phyloP scores from a whole-genome alignment of 2,888 invertebrate species.

The Apeira syringaria region DNA sequence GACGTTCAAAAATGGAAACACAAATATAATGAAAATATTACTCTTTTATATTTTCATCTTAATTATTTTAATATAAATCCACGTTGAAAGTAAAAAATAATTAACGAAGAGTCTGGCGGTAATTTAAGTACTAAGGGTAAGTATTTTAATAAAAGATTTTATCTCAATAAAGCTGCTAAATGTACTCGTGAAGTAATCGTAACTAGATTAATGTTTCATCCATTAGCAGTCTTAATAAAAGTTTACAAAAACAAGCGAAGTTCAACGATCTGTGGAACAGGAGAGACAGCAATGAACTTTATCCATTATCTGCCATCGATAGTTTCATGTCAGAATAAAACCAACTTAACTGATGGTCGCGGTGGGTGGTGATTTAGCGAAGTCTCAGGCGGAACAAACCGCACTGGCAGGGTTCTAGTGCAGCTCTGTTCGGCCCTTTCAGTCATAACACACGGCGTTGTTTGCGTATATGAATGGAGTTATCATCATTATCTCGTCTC shows the following conservation, averaged over 20 bases:
- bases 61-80: too few species aligned
- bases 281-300: conserved; percentile 49
- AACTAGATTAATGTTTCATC: conserved; percentile 16
- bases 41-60: too few species aligned
- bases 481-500: too few species aligned
- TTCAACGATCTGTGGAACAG: conserved; percentile 29
- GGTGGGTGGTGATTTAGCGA: conserved; percentile 30
- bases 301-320: conserved; percentile 56
- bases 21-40: too few species aligned
- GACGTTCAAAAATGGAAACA: too few species aligned
- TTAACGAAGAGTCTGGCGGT: conserved; percentile 1
- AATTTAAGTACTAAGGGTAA: conserved; percentile 1
- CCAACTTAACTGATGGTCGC: conserved; percentile 35
- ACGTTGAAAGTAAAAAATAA: too few species aligned
- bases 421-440: conserved; percentile 22
- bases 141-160: conserved; percentile 9
- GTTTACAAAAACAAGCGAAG: conserved; percentile 29
- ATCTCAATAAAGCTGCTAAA: conserved; percentile 5
- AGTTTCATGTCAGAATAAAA: conserved; percentile 49
- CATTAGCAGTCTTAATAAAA: conserved; percentile 22
- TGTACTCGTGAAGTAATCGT: conserved; percentile 6
- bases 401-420: conserved; percentile 12
- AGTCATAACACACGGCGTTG: conserved; percentile 33
- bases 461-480: conserved; percentile 48
- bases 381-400: conserved; percentile 25